Evolutionary conservation across 1,140 invertebrate genomes (phyloP).

Genomic region (Drosophila parvula): DNA sequence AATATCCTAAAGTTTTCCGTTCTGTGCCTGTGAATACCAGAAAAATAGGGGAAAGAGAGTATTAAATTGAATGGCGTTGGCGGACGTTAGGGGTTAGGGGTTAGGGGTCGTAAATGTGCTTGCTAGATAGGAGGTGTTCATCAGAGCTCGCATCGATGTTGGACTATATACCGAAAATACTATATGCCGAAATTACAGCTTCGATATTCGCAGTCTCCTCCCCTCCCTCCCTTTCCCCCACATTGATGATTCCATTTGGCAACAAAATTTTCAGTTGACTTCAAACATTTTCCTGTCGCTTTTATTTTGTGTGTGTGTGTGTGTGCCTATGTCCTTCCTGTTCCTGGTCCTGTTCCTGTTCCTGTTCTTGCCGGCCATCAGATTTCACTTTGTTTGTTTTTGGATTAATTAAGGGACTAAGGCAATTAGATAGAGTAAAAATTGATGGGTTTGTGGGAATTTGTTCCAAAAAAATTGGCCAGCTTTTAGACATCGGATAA

Average conservation of each 20-base stretch:
- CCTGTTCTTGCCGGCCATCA: conserved; percentile 6
- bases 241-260: conserved; percentile 10
- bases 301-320: conserved; percentile 6
- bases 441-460: conserved; percentile 34
- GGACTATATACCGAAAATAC: not conserved
- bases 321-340: too few species aligned
- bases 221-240: not conserved
- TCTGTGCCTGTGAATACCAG: not conserved
- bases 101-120: not conserved
- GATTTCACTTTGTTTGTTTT: conserved; percentile 22
- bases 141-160: conserved; percentile 3
- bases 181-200: conserved; percentile 1
- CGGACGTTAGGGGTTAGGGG: not conserved
- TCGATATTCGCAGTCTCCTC: not conserved
- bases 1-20: not conserved
- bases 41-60: not conserved
- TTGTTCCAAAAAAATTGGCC: not conserved
- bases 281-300: conserved; percentile 20
- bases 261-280: conserved; percentile 33
- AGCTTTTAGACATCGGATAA: not conserved
- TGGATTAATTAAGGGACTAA: conserved; percentile 43
- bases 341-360: not conserved
- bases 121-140: conserved; percentile 18
- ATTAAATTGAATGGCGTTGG: not conserved
- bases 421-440: conserved; percentile 59